Evolutionary conservation across 2,113 vertebrate species (phyloP), one percentile per base, ranked within the genome.

Genomic region (Ceyx margarethae): DNA sequence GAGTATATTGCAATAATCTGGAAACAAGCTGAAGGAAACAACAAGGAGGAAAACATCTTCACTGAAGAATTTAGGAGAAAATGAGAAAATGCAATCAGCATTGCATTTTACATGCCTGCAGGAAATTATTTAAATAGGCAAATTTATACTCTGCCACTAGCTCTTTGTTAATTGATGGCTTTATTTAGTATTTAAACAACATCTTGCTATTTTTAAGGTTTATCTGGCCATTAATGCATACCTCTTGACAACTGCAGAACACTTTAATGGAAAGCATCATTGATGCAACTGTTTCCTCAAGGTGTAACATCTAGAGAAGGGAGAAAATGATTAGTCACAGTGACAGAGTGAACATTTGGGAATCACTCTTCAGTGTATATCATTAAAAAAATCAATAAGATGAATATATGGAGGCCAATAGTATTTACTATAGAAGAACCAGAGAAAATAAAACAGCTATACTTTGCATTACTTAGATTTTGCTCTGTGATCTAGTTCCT

Each of bases 281-380:
- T 97, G 97, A 97, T 97, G 89, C 86, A 87, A 97, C 92, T 97
- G 85, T 98, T 98, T 98, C 93, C 95, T 97, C 87, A 89, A 97
- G 95, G 91, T 97, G 85, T 97, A 96, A 98, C 98, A 98, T 96
- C 96, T 94, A 97, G 93, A 93, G 86, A 96, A 95, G 91, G 40
- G 89, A 93, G 97, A 97, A 98, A 96, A 97, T 98, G 96, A 98
- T 98, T 98, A 98, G 97, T 98, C 97, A 98, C 94, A 81, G 94
- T 97, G 98, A 98, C 97, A 98, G 97, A 96, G 93, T 89, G 94
- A 97, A 97, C 94, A 91, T 95, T 97, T 98, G 98, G 98, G 98
- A 98, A 98, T 98, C 97, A 98, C 97, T 98, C 98, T 98, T 97
- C 96, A 97, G 96, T 98, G 98, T 97, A 98, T 99, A 98, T 98